Evolutionary conservation across 2,888 invertebrate genomes (phyloP), one percentile per base, ranked within the genome.

Genomic region (Blastobasis adustella): DNA sequence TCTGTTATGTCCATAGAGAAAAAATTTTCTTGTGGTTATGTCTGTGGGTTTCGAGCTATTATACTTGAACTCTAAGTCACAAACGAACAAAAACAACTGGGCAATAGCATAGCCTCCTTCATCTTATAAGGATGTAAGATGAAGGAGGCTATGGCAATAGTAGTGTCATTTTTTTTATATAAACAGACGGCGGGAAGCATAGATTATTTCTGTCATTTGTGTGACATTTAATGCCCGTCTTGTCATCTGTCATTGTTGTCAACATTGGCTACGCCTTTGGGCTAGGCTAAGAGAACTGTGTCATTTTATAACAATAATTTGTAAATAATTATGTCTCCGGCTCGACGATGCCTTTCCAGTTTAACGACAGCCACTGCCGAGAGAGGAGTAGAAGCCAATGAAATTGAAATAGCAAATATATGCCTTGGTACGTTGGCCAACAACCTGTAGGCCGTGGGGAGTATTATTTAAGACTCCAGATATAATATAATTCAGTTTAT

Each of bases 311-410:
- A 6, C 44, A 46, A 8, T 46, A 42, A 37, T 36, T 36, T 10
- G 36, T 10, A 10, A 47, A 45, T 10, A 37, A 50, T 49, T 47
- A 46, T 49, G 23, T 39, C 43, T 39, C 53, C 53, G 10, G 56
- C 61, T 53, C 57, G 47, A 9, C 46, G 46, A 37, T 51, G 42
- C 37, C 23, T 45, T 5, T 51, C 49, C n/a, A 54, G 58, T 39
- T 49, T 53, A 37, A 61, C 58, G 1, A 55, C 51, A 49, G 56
- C 55, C 5, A 59, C 59, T 5, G 50, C 52, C 37, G 59, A 60
- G 45, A 53, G 56, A 46, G 63, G 59, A 47, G 62, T 61, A 37
- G 63, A 63, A 52, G 59, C 59, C 0, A 62, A 57, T 40, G 63
- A 63, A 49, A 51, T 54, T 5, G 63, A 62, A 51, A 57, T 61